Evolutionary conservation across 2,888 invertebrate genomes (phyloP), one percentile per base, ranked within the genome.

Genomic region (Unio pictorum): DNA sequence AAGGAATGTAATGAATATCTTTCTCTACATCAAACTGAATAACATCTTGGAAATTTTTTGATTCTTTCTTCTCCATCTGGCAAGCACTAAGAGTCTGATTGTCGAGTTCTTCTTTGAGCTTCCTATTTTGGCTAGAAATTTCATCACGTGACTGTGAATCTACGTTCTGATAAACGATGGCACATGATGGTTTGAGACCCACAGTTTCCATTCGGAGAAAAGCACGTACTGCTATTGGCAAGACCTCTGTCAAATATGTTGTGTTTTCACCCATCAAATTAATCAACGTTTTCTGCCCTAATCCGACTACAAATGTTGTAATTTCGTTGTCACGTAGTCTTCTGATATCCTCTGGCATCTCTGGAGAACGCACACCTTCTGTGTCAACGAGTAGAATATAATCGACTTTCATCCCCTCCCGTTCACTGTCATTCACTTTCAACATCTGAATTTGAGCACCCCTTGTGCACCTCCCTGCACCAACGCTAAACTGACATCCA

Each of bases 351-450:
- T 57, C 56, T 18, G 59, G 23, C 7, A 67, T 23, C 18, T 71
- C 67, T 7, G 67, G 71, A 23, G 71, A 64, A 15, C 64, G 15
- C 1, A 71, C 30, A 1, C 71, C 71, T 61, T 67, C 71, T 45
- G 71, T 67, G 30, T 71, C 71, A 6, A 71, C n/a, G 1, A 71
- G n/a, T 23, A 71, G n/a, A 3, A 64, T 45, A 30, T 71, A 71
- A n/a, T 71, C 64, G 34, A 58, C 62, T 17, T 54, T 17, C 1
- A 64, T 34, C 34, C 34, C n/a, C 0, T 23, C 17, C 26, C 23
- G 34, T 23, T 4, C 20, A 6, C 4, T 17, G 1, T 54, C 59
- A 23, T 30, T 17, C 7, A 71, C 64, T 4, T 59, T 59, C 20
- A 71, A 11, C 3, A 71, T 18, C 18, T 71, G 71, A 11, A 64